Percentiles rank a stretch among this genome's conserved stretches.
Evolutionary conservation across 2,888 invertebrate species (phyloP).

Genomic region (Oxystoma pomonae): DNA sequence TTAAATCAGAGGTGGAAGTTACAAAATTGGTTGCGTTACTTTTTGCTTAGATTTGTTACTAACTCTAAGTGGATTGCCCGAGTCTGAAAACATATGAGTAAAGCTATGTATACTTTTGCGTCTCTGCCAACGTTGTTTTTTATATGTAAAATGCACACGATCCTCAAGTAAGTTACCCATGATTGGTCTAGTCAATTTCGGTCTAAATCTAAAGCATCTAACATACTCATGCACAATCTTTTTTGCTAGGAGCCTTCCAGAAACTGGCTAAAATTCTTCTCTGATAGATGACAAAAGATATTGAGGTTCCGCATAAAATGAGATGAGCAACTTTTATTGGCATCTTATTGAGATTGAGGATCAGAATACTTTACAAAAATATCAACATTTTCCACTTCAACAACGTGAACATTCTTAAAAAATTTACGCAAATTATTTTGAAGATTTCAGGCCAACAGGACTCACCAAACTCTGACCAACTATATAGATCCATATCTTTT

Average conservation of each 20-base stretch:
- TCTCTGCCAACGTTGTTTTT: slow-evolving; percentile 25
- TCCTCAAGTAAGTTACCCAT: slow-evolving; percentile 23
- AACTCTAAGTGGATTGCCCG: slow-evolving; percentile 33
- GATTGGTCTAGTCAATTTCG: slow-evolving; percentile 13
- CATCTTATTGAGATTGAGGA: background rate
- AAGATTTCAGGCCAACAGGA: background rate
- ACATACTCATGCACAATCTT: slow-evolving; percentile 22
- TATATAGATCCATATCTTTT: background rate
- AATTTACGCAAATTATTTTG: slow-evolving; percentile 1
- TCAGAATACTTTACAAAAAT: slow-evolving; percentile 11
- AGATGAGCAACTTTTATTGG: background rate
- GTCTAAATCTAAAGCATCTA: slow-evolving; percentile 19
- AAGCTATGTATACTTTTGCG: slow-evolving; percentile 21
- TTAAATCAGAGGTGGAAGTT: slow-evolving; percentile 10
- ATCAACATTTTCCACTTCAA: background rate
- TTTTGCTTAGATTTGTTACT: slow-evolving; percentile 28
- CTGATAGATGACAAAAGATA: slow-evolving; percentile 21
- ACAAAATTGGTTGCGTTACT: slow-evolving; percentile 31
- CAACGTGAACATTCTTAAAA: background rate
- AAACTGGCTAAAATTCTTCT: slow-evolving; percentile 28
- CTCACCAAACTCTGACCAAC: background rate
- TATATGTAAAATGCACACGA: slow-evolving; percentile 12
- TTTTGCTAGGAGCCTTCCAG: slow-evolving; percentile 21
- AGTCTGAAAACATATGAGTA: slow-evolving; percentile 28
- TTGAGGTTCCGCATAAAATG: slow-evolving; percentile 25